Base-by-base conservation (phyloP, 2,797 vertebrate genomes). In the Todus mexicanus region DNA sequence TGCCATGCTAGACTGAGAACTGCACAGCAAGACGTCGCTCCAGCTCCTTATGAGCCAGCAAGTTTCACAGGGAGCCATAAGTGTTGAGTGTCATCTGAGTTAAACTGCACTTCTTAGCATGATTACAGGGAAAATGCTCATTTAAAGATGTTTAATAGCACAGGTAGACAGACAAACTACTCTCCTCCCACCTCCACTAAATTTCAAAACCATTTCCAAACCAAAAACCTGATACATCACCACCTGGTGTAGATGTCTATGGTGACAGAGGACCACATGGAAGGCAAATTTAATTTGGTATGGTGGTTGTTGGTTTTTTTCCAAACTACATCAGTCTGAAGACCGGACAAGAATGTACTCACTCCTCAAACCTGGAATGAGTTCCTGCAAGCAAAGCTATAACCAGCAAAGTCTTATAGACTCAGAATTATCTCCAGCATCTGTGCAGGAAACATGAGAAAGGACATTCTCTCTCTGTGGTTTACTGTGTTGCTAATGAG, bases 371-470 rank as follows among this genome's bases (percentile, higher is more conserved):
- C 70, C 53, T 56, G 84, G 94, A 92, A 96, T 59, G 79, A 84
- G 63, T 83, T 51, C 66, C 51, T 84, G 73, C 91, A 93, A 96
- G 93, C 3, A 6, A 48, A 89, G 85, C 89, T 96, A 94, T 94
- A 95, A 78, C 70, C 82, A 94, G 89, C 33, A 48, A 90, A 94
- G 87, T 91, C 95, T 96, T 93, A 91, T 83, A 83, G 89, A 63
- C 82, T 76, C 54, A 9, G 76, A 92, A 95, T 93, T 92, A 96
- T 95, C 76, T 93, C 59, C 85, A 95, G 92, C 73, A 86, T 95
- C 84, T 91, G 64, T 80, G 84, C 91, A 81, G 59, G 95, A 94
- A 96, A 96, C 51, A 77, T 93, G 95, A 96, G 96, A 96, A 95
- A 95, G 94, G 94, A 94, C 95, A 90, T 94, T 92, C 73, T 26